Base-by-base conservation (phyloP, 2,113 vertebrate genomes). In the Microcebus griseorufus region DNA sequence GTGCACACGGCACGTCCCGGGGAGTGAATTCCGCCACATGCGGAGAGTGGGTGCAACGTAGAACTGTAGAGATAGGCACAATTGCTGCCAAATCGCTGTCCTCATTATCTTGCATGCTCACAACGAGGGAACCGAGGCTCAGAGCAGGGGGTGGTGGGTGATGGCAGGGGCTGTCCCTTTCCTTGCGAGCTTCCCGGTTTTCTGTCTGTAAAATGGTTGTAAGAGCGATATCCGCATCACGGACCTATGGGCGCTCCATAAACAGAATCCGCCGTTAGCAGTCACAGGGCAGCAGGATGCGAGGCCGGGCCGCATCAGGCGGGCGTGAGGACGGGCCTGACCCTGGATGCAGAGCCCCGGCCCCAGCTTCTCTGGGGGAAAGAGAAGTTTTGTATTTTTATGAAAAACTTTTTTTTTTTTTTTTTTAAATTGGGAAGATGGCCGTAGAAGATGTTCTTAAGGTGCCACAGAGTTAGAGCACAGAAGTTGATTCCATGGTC, bases 171-270 rank as follows among this genome's bases (percentile, higher is more conserved):
- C 34, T 8, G 6, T 6, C 67, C 32, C 82, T n/a, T 39, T 27
- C 10, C 25, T n/a, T 58, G 0, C 4, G n/a, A 1, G n/a, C 10
- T 2, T 6, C 78, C 53, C 51, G 4, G 37, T 29, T n/a, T 58
- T 34, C 51, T 69, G 0, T 62, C 73, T 53, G 2, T 76, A 29
- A 39, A 60, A 14, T 34, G 76, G 51, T 18, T 14, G 0, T 51
- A 34, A 25, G n/a, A 55, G n/a, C 2, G 23, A 0, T 5, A 4
- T 27, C 12, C 0, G 1, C 3, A 4, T 4, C 5, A 3, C 1
- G 34, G 37, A 8, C 29, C n/a, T 45, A 53, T 29, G 4, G n/a
- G 8, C 0, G 2, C 39, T 69, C 85, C 3, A 11, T 9, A 25
- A 14, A 11, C 6, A 20, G 58, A 39, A 37, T 20, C 48, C 9